Evolutionary conservation across 2,113 vertebrate genomes (phyloP).

Genomic region (Sinosuthora webbiana): DNA sequence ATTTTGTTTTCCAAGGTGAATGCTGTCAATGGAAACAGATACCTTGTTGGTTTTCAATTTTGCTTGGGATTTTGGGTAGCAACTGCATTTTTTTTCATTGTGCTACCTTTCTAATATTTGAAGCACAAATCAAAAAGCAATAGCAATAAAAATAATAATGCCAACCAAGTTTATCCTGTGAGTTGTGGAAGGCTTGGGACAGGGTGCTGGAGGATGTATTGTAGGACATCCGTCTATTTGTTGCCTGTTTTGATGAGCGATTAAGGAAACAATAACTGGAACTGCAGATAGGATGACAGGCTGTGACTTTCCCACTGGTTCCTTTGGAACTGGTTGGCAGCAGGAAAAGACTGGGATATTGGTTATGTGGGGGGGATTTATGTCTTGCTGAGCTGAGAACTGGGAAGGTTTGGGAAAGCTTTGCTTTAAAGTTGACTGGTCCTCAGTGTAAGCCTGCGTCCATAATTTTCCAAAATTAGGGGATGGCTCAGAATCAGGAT

Average conservation of each 20-base stretch:
- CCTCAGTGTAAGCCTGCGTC: not conserved
- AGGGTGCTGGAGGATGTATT: slow-evolving; percentile 58
- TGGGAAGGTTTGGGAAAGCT: not conserved
- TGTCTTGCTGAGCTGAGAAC: not conserved
- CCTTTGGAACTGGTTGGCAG: not conserved
- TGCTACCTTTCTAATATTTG: slow-evolving; percentile 16
- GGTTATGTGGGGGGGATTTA: not conserved
- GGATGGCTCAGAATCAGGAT: not conserved
- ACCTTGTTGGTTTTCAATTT: not conserved
- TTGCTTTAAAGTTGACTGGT: not conserved
- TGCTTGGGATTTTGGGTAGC: not conserved
- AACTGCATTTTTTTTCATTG: not conserved
- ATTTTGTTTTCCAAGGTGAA: not conserved
- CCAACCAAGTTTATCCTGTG: not conserved
- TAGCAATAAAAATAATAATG: not conserved
- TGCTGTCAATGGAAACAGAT: not conserved
- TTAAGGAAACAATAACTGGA: slow-evolving; percentile 78
- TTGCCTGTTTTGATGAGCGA: slow-evolving; percentile 68
- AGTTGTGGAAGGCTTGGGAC: not conserved
- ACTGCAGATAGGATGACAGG: slow-evolving; percentile 73
- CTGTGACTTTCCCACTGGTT: slow-evolving; percentile 55
- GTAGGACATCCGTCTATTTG: slow-evolving; percentile 71
- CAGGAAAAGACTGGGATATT: not conserved
- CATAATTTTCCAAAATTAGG: not conserved
- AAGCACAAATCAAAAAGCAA: not conserved